These are phyloP conservation scores for Arnoldichthys spilopterus DNA, from an alignment of 2,797 vertebrate species.

Conservation along the genomic window DNA sequence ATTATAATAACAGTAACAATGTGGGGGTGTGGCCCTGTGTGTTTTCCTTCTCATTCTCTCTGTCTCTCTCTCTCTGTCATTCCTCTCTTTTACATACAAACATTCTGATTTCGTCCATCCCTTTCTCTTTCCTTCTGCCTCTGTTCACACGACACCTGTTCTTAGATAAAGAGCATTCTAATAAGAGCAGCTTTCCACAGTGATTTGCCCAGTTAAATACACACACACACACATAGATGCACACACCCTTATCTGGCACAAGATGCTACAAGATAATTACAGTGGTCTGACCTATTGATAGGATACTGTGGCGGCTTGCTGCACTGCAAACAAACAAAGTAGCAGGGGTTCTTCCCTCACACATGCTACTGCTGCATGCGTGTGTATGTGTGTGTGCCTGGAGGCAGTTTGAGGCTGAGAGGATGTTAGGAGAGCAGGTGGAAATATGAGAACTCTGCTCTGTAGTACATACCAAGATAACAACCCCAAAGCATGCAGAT, in stretches of 20 bases:
- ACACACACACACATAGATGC: not conserved
- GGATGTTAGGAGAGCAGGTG: conserved; percentile 46
- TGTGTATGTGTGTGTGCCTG: conserved; percentile 20
- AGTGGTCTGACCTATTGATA: conserved; percentile 70
- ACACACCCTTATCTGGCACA: conserved; percentile 63
- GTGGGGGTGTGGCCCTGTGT: conserved; percentile 64
- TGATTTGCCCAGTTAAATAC: not conserved
- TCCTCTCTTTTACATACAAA: conserved; percentile 11
- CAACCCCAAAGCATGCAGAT: not conserved
- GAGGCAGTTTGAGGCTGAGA: conserved; percentile 32
- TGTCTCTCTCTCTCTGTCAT: not conserved
- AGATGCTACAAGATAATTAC: conserved; percentile 73
- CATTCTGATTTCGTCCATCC: conserved; percentile 12
- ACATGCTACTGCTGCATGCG: conserved; percentile 24
- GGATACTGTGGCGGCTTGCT: conserved; percentile 39
- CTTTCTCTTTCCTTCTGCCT: conserved; percentile 10
- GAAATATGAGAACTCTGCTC: conserved; percentile 38
- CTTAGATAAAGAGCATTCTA: conserved; percentile 20
- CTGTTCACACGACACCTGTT: conserved; percentile 1
- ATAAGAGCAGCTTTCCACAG: conserved; percentile 4
- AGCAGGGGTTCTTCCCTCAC: conserved; percentile 31
- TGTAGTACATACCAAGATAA: conserved; percentile 25
- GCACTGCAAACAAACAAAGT: conserved; percentile 47
- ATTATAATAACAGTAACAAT: conserved; percentile 73
- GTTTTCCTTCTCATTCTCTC: conserved; percentile 8